phyloP scores from a whole-genome alignment of 2,888 invertebrate species.

The Temnothorax rugatulus region DNA sequence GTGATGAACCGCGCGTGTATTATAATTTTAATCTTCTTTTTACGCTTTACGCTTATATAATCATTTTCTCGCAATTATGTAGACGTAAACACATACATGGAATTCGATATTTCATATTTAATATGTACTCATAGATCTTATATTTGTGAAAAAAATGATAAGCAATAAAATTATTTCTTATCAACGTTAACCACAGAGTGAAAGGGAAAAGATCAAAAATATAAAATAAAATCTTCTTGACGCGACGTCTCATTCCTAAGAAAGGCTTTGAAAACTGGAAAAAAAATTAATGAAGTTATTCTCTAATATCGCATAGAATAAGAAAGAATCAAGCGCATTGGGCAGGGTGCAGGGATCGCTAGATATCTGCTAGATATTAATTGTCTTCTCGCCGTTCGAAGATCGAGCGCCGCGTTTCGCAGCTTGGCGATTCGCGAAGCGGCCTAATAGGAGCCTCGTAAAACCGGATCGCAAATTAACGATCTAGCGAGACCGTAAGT shows the following conservation, averaged over 20 bases:
- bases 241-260: background rate
- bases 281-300: background rate
- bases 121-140: background rate
- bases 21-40: background rate
- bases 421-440: slow-evolving; percentile 38
- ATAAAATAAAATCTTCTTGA: background rate
- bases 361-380: background rate
- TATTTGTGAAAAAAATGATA: background rate
- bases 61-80: background rate
- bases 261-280: background rate
- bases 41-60: background rate
- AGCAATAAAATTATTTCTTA: background rate
- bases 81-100: background rate
- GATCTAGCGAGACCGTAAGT: slow-evolving; percentile 85
- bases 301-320: background rate
- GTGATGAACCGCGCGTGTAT: background rate
- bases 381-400: background rate
- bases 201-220: background rate
- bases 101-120: background rate
- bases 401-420: slow-evolving; percentile 25
- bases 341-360: background rate
- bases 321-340: background rate
- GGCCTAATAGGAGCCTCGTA: slow-evolving; percentile 64
- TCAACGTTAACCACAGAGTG: background rate
- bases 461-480: slow-evolving; percentile 83